phyloP scores from a whole-genome alignment of 2,888 invertebrate genomes.

The Hypolimnas misippus region DNA sequence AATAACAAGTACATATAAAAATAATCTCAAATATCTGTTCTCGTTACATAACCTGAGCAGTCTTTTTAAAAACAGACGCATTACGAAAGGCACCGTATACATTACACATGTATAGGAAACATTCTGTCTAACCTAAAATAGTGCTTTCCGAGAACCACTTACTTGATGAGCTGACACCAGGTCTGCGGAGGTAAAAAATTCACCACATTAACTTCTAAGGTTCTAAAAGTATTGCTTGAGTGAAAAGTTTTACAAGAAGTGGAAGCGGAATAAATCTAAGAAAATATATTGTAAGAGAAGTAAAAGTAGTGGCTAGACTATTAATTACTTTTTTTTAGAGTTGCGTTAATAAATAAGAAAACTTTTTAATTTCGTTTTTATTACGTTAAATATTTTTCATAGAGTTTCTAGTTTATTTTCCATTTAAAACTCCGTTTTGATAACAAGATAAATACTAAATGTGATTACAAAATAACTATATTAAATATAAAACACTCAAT shows the following conservation, averaged over 20 bases:
- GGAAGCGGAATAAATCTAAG: neutral
- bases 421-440: too few relatives aligned
- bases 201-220: neutral
- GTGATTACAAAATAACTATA: too few relatives aligned
- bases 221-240: neutral
- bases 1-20: too few relatives aligned
- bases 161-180: constrained; percentile 4
- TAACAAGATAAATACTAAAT: too few relatives aligned
- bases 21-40: too few relatives aligned
- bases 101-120: neutral
- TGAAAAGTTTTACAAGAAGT: neutral
- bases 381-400: too few relatives aligned
- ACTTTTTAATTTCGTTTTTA: too few relatives aligned
- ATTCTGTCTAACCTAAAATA: neutral
- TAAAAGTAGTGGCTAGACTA: neutral
- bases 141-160: neutral
- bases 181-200: constrained; percentile 1
- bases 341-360: too few relatives aligned
- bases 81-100: neutral
- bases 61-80: neutral
- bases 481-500: too few relatives aligned
- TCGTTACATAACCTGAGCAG: neutral
- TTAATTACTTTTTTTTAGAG: neutral
- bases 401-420: too few relatives aligned
- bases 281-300: neutral